A percentile compares a stretch with the other conserved stretches of the same genome.
Conservation (phyloP, 2,888 invertebrate genomes). For the Drosophila silvestris region DNA sequence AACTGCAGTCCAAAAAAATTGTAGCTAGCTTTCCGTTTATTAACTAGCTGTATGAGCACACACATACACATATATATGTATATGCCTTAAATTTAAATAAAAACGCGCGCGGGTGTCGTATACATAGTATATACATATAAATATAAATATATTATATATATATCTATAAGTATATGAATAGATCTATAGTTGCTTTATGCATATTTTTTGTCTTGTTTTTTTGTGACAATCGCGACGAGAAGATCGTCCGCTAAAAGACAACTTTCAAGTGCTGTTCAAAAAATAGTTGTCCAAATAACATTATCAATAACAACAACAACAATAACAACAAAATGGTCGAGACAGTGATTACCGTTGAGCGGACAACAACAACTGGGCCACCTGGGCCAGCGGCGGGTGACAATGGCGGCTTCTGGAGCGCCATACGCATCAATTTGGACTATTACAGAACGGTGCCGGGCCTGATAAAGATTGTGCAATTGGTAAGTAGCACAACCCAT, state of each 20-base stretch:
- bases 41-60: conserved; percentile 31
- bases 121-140: conserved; percentile 7
- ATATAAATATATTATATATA: conserved; percentile 24
- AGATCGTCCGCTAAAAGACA: conserved; percentile 16
- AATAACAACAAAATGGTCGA: conserved; percentile 90
- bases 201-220: conserved; percentile 54
- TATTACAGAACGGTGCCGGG: conserved; percentile 94
- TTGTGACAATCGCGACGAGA: conserved; percentile 49
- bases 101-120: conserved; percentile 35
- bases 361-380: conserved; percentile 86
- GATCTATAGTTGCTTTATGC: conserved; percentile 27
- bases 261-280: conserved; percentile 51
- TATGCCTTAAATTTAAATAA: conserved; percentile 36
- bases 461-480: conserved; percentile 91
- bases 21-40: conserved; percentile 20
- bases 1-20: conserved; percentile 27
- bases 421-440: conserved; percentile 91
- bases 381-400: conserved; percentile 80
- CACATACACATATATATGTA: conserved; percentile 1
- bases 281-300: conserved; percentile 53
- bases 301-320: conserved; percentile 19
- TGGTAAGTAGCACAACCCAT: conserved; percentile 88
- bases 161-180: conserved; percentile 29
- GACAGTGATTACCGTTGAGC: conserved; percentile 92
- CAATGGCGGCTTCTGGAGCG: conserved; percentile 86